Conservation (phyloP, 2,888 invertebrate genomes). For the Rhopalosiphum nymphaeae region DNA sequence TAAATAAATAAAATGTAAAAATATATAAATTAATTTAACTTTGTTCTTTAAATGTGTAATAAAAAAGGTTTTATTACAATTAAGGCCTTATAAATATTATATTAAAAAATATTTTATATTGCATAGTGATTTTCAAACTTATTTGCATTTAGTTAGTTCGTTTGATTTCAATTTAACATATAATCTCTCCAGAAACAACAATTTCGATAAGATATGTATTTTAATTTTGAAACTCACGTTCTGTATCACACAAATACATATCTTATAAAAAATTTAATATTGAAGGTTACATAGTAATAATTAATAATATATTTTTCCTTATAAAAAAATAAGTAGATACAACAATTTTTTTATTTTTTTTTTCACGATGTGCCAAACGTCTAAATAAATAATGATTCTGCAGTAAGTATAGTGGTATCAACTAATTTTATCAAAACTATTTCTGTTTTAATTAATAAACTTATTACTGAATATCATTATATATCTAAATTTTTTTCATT, state of each 20-base stretch:
- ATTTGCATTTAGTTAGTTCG: background rate
- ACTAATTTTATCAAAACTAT: background rate
- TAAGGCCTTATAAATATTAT: no score
- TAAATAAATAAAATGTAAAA: no score
- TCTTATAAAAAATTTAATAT: background rate
- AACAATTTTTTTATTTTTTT: background rate
- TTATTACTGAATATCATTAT: background rate
- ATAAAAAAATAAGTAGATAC: background rate
- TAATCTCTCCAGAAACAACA: background rate
- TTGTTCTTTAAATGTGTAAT: background rate
- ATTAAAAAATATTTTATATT: no score
- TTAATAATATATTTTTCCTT: background rate
- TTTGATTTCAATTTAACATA: background rate
- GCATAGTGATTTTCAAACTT: no score
- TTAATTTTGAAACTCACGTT: background rate
- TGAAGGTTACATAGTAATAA: background rate
- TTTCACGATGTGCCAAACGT: background rate
- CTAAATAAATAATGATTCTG: background rate
- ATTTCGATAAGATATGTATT: background rate
- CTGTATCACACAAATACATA: background rate
- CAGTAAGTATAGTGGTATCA: background rate
- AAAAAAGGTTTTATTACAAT: background rate
- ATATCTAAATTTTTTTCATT: background rate
- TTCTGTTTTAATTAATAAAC: background rate
- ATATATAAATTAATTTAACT: no score